Conservation (phyloP, 2,113 vertebrate genomes). For the Pseudois nayaur region DNA sequence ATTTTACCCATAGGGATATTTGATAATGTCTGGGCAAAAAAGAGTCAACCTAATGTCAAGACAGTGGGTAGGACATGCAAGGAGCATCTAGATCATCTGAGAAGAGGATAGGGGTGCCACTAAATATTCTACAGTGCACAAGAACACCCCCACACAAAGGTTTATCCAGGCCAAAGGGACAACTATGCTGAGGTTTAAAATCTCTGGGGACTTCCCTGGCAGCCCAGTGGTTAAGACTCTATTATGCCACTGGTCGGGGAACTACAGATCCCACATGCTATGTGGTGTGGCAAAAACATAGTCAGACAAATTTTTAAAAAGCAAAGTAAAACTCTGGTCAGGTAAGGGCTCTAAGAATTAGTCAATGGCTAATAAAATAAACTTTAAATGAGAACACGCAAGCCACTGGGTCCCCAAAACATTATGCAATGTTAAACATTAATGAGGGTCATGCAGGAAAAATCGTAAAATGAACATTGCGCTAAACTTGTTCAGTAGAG, state of each 20-base stretch:
- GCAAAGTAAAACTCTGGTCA: not conserved
- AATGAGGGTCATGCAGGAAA: not conserved
- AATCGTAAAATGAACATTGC: not conserved
- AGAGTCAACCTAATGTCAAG: not conserved
- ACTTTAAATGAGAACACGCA: not conserved
- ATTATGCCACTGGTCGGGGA: not conserved
- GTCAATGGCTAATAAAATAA: not conserved
- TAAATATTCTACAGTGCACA: not conserved
- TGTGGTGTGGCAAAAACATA: not conserved
- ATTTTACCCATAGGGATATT: not conserved
- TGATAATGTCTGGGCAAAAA: not conserved
- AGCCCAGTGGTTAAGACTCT: not conserved
- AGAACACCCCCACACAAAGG: not conserved
- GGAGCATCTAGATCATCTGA: not conserved
- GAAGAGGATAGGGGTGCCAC: not conserved
- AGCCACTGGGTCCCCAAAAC: not conserved
- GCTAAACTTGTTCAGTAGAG: not conserved
- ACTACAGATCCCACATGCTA: not conserved
- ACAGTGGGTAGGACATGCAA: not conserved
- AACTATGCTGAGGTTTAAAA: not conserved
- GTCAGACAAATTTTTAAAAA: not conserved
- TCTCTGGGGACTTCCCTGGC: not conserved
- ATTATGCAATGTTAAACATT: not conserved
- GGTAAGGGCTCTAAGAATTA: not conserved
- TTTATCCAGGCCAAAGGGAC: not conserved